A percentile compares a stretch with the other conserved stretches of the same genome.
These are phyloP conservation scores for Tupiocoris notatus DNA, from an alignment of 2,888 invertebrate genomes.

Conservation along the genomic window DNA sequence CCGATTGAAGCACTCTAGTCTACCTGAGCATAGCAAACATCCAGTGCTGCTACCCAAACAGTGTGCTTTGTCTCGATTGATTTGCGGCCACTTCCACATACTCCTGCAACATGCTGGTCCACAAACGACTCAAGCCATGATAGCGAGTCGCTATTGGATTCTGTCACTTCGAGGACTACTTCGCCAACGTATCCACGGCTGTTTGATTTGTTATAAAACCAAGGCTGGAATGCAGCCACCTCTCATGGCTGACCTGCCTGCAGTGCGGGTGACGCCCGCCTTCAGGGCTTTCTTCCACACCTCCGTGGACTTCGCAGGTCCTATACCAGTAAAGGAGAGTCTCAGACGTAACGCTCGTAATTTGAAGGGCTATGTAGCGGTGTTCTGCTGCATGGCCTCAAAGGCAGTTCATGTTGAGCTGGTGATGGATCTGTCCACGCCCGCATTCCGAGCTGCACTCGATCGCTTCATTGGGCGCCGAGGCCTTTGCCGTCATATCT, in stretches of 20 bases:
- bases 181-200: neutral
- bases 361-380: slow-evolving; percentile 1
- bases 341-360: neutral
- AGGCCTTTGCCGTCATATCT: neutral
- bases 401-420: slow-evolving; percentile 22
- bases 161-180: neutral
- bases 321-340: neutral
- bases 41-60: neutral
- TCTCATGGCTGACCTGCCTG: neutral
- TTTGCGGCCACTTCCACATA: neutral
- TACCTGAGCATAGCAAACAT: neutral
- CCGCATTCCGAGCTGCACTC: slow-evolving; percentile 2
- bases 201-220: neutral
- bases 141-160: neutral
- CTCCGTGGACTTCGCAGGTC: slow-evolving; percentile 14
- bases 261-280: neutral
- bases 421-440: neutral
- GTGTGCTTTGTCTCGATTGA: neutral
- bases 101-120: neutral
- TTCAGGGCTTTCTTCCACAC: slow-evolving; percentile 7
- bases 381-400: slow-evolving; percentile 4
- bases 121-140: neutral
- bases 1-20: neutral
- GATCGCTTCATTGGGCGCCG: slow-evolving; percentile 10
- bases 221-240: neutral